A percentile compares a stretch with the other conserved stretches of the same genome.
Evolutionary conservation across 2,113 vertebrate genomes (phyloP).

Genomic region (Deroptyus accipitrinus): DNA sequence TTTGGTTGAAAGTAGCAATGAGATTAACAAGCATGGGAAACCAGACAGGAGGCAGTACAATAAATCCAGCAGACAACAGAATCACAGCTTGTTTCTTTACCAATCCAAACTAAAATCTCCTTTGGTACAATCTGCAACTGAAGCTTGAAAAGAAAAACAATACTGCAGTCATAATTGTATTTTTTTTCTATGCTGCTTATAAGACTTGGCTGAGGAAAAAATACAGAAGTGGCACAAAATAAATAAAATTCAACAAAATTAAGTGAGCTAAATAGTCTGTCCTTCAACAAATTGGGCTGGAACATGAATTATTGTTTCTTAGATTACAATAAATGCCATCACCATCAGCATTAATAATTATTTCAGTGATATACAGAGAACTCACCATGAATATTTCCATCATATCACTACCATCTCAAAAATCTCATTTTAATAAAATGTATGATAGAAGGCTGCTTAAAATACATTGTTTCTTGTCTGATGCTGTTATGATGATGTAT

Average conservation of each 20-base stretch:
- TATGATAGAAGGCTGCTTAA: not conserved
- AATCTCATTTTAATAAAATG: not conserved
- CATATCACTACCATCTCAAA: not conserved
- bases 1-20: not conserved
- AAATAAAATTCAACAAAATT: not conserved
- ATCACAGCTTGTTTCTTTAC: not conserved
- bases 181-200: not conserved
- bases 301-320: not conserved
- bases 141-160: not conserved
- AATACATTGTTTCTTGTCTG: slow-evolving; percentile 4
- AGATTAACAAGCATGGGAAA: not conserved
- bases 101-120: not conserved
- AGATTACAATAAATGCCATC: not conserved
- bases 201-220: not conserved
- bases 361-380: not conserved
- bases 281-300: not conserved
- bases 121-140: not conserved
- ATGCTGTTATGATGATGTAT: not conserved
- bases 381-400: not conserved
- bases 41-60: not conserved
- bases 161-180: not conserved
- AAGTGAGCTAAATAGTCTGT: not conserved
- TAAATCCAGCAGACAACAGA: not conserved
- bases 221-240: not conserved
- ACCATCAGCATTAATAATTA: not conserved